Evolutionary conservation across 2,888 invertebrate species (phyloP).

Genomic region (Parascotia fuliginaria): DNA sequence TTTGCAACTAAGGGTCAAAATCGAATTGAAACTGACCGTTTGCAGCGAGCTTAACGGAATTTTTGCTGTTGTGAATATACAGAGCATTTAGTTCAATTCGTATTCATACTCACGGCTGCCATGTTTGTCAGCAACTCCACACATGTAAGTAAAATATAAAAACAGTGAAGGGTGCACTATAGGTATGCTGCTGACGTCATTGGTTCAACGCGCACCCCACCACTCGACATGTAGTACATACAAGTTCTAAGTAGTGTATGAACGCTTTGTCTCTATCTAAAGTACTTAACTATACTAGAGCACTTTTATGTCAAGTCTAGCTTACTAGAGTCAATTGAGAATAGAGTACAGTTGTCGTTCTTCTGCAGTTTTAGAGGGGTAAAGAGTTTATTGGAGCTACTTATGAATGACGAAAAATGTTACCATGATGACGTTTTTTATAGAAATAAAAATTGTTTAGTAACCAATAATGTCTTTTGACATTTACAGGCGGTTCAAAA

Average conservation of each 20-base stretch:
- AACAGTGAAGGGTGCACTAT: conserved; percentile 53
- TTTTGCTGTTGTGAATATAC: conserved; percentile 41
- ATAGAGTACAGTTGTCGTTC: background rate
- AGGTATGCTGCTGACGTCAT: conserved; percentile 68
- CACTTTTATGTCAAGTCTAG: conserved; percentile 16
- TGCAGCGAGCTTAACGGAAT: conserved; percentile 20
- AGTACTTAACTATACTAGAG: conserved; percentile 17
- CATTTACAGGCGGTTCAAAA: too few species aligned
- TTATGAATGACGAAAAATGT: conserved; percentile 11
- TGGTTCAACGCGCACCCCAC: conserved; percentile 76
- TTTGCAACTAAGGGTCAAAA: too few species aligned
- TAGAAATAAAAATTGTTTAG: too few species aligned
- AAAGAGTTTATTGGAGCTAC: too few species aligned
- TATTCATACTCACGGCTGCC: conserved; percentile 56
- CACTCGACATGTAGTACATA: conserved; percentile 28
- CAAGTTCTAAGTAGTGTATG: conserved; percentile 33
- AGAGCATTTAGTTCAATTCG: conserved; percentile 50
- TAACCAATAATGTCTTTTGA: too few species aligned
- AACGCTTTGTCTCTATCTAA: conserved; percentile 31
- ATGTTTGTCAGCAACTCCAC: conserved; percentile 49
- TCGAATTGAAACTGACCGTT: background rate
- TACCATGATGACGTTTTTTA: too few species aligned
- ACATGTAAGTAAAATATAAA: conserved; percentile 45
- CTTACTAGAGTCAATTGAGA: conserved; percentile 1
- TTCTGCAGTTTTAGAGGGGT: background rate